Evolutionary conservation across 2,888 invertebrate species (phyloP), one percentile per base, ranked within the genome.

Genomic region (Temnothorax ravouxi): DNA sequence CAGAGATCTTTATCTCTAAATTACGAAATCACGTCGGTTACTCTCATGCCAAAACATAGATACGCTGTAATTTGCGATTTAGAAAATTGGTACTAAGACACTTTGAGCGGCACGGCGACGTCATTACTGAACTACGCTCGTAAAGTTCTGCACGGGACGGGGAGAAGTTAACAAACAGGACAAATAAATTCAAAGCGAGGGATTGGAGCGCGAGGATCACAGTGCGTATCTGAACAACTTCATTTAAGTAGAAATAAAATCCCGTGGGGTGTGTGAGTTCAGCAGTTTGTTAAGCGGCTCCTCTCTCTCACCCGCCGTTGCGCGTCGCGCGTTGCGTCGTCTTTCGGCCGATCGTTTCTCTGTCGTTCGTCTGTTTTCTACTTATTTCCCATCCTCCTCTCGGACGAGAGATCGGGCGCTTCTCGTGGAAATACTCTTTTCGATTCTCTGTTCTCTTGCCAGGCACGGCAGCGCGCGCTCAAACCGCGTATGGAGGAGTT

Each of bases 231-330:
- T 91, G 84, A 88, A 91, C 89, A 92, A 93, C 91, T 93, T 92
- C 90, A 94, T 94, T 90, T 93, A 92, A 91, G 91, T 93, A 91
- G 92, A 92, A 93, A 93, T 93, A 92, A 94, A 93, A 94, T 93
- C 92, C 93, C 92, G 85, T 83, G 92, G 91, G 91, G 91, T 91
- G 93, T 91, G 93, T 93, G 92, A 92, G 92, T 93, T 93, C 93
- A 94, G 93, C 94, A 93, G 92, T 94, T 94, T 93, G 93, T 94
- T 94, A 92, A 93, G 92, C 91, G 90, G 88, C 89, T 90, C 90
- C 85, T 85, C 41, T 80, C 85, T 84, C 83, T 72, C 67, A 15
- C 9, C 38, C 47, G 21, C 41, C 67, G 67, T 3, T 0, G 29
- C 29, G 29, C 2, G 29, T 29, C 29, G 29, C 29, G 29, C 29